Evolutionary conservation across 2,797 vertebrate genomes (phyloP), one percentile per base, ranked within the genome.

Genomic region (Gadopsis bispinosus): DNA sequence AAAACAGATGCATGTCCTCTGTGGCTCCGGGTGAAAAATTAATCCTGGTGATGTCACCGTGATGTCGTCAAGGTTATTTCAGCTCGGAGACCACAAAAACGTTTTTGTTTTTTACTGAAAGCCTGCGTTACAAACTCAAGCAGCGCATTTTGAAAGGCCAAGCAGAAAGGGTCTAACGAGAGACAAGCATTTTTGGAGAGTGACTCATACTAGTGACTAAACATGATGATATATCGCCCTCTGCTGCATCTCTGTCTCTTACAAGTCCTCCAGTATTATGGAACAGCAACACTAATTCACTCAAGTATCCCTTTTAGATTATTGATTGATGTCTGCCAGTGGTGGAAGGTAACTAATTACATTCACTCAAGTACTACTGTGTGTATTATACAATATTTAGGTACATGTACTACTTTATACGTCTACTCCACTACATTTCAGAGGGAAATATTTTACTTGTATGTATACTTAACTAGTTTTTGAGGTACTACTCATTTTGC

Each of bases 21-120:
- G 50, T 22, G 10, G 19, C 43, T 67, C 17, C 33, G 13, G 41
- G 7, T 22, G 26, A 73, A 5, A 53, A 29, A 63, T 39, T 2
- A 69, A 22, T 43, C 33, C 43, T 7, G 41, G 13, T 39, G 69
- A 51, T 39, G 55, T 37, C 56, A 26, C 55, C 1, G 8, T 12
- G 54, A 45, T 9, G 37, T 60, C 31, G 5, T 5, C 26, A 11
- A 14, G 47, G 0, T 17, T 22, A 6, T 58, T 69, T 35, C 8
- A 51, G 3, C 11, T 22, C 16, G 3, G 7, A 6, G 22, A 43
- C 6, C 11, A 29, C 12, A 13, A 22, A 9, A 3, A 3, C 8
- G 29, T 31, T 19, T 33, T 17, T 29, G 0, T 3, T 48, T 51
- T 20, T 53, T 45, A 45, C 43, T 5, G 43, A 45, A 45, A 45